Evolutionary conservation across 2,888 invertebrate species (phyloP).

Genomic region (Leptopilina drosophilae): DNA sequence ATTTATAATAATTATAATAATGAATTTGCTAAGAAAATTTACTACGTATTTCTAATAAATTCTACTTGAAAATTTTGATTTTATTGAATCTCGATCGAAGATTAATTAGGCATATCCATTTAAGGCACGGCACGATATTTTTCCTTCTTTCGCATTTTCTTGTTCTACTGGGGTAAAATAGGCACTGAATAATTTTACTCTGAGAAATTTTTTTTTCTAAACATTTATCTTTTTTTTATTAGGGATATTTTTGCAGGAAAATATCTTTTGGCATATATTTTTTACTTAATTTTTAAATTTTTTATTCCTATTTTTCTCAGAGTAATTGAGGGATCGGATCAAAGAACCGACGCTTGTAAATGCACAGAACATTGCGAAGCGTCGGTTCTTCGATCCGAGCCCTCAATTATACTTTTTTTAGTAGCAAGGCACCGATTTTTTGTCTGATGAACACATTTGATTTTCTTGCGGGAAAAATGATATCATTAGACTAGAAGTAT

Average conservation of each 20-base stretch:
- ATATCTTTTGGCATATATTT: too few species aligned
- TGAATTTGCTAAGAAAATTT: background rate
- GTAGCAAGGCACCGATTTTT: conserved; percentile 9
- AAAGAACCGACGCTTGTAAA: too few species aligned
- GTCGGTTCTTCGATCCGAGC: too few species aligned
- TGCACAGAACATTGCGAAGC: too few species aligned
- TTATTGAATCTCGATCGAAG: background rate
- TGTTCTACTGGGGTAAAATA: background rate
- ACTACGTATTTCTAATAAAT: background rate
- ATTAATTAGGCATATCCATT: background rate
- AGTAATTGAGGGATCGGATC: too few species aligned
- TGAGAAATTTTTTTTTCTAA: background rate
- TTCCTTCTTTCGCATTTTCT: background rate
- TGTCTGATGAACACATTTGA: background rate
- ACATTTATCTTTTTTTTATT: too few species aligned
- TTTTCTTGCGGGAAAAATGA: too few species aligned
- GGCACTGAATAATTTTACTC: background rate
- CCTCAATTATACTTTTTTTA: background rate
- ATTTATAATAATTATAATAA: too few species aligned
- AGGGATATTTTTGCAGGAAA: too few species aligned
- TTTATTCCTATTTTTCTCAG: background rate
- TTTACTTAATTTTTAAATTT: background rate
- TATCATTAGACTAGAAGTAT: too few species aligned
- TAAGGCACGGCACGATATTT: conserved; percentile 16
- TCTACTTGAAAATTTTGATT: background rate